phyloP scores from a whole-genome alignment of 2,113 vertebrate species.

The Neotoma lepida region DNA sequence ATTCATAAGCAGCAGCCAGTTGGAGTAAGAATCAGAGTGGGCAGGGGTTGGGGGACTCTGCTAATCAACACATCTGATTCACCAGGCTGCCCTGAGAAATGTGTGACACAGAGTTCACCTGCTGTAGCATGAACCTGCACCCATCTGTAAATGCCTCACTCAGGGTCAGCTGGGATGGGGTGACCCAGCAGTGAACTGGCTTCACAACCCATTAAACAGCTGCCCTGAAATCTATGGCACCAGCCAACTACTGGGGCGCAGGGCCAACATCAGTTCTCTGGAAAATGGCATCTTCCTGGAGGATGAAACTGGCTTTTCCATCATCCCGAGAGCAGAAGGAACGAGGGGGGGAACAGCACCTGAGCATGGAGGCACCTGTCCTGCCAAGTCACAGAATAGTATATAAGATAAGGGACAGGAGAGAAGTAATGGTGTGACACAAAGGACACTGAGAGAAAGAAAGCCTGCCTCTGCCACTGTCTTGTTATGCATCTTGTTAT shows the following conservation, averaged over 20 bases:
- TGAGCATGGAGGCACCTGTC: background rate
- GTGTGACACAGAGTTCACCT: background rate
- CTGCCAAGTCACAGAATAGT: background rate
- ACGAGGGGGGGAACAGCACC: background rate
- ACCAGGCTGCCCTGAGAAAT: background rate
- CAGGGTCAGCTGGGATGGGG: background rate
- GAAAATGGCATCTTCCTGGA: constrained; percentile 53
- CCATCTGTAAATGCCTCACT: background rate
- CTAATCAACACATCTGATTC: background rate
- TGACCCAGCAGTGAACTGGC: constrained; percentile 9
- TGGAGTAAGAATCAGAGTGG: background rate
- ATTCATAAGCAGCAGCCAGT: background rate
- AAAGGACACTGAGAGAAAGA: background rate
- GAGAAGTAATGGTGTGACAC: background rate
- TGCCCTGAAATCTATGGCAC: background rate
- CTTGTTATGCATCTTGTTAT: background rate
- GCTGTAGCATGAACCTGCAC: background rate
- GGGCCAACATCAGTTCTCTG: background rate
- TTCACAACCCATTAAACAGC: constrained; percentile 27
- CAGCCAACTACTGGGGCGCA: constrained; percentile 1
- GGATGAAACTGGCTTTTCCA: background rate
- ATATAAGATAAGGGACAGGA: no score
- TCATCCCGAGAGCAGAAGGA: background rate
- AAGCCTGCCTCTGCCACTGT: background rate
- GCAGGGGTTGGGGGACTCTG: background rate